Base-by-base conservation (phyloP, 2,888 invertebrate species). In the Erannis defoliaria region DNA sequence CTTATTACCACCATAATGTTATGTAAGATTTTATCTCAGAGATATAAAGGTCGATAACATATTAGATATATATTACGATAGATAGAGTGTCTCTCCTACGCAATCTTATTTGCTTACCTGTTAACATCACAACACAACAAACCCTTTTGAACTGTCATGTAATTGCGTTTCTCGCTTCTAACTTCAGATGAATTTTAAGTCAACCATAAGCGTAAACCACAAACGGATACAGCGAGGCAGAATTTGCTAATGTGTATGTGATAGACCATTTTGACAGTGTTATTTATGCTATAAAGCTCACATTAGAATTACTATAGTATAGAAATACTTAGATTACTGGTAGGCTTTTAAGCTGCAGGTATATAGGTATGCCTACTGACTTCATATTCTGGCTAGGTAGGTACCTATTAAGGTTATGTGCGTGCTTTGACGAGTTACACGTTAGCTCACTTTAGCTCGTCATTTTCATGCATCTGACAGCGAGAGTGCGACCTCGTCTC, bases 401-500 rank as follows among this genome's bases (percentile, higher is more conserved):
- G 60, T 64, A 68, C 51, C 65, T 68, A n/a, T n/a, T n/a, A n/a
- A 58, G 42, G 43, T 50, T 38, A 43, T 37, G 35, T 57, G 80
- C 80, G 73, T 83, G 82, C 82, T 87, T 86, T 89, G 88, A 88
- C 85, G 86, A 85, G 89, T 90, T 86, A 88, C 84, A 86, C 85
- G 86, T 89, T 85, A 86, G 88, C 86, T 86, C 85, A 89, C 83
- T 89, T 88, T 90, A 86, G 84, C 83, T 71, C 80, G 88, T 82
- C 90, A 86, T 86, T 88, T 85, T 84, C 86, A 84, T 86, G 85
- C 88, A 85, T 84, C 86, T 84, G 88, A 84, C 88, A 84, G 85
- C 81, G 84, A 82, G 90, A 89, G 87, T 88, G 86, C 86, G 92
- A 91, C 92, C 91, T 86, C 92, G 88, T 85, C 90, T 86, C 91